Evolutionary conservation across 2,113 vertebrate species (phyloP).

Genomic region (Notechis scutatus): DNA sequence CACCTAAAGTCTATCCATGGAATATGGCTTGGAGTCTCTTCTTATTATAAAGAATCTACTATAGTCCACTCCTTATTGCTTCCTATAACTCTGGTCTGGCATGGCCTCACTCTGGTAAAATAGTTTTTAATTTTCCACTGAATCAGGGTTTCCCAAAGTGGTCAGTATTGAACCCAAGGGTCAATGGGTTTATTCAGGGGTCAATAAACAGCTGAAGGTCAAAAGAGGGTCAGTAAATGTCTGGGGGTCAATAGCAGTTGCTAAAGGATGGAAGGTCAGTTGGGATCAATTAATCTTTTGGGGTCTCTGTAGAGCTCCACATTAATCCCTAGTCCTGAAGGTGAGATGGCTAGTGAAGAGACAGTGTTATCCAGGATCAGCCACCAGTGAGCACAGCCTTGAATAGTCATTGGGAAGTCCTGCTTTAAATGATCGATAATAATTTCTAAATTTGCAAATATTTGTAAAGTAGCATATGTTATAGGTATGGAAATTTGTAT

Average conservation of each 20-base stretch:
- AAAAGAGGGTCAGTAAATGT: neutral
- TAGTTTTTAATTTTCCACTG: neutral
- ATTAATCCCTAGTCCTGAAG: neutral
- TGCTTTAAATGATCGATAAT: neutral
- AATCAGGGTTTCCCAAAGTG: neutral
- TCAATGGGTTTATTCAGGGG: neutral
- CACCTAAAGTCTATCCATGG: neutral
- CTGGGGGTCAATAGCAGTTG: neutral
- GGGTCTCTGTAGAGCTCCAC: neutral
- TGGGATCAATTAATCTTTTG: neutral
- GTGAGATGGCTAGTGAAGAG: neutral
- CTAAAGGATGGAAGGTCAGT: neutral
- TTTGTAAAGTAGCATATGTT: neutral
- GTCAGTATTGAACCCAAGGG: neutral
- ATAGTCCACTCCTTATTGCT: neutral
- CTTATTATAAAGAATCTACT: neutral
- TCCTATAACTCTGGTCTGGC: neutral
- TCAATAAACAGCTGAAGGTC: neutral
- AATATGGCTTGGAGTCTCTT: neutral
- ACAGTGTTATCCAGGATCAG: neutral
- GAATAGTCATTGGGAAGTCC: neutral
- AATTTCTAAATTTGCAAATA: neutral
- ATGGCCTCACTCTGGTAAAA: neutral
- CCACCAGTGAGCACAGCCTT: neutral
- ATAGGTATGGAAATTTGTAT: neutral